These are phyloP conservation scores for Scaptomyza pallida DNA, from an alignment of 1,140 invertebrate genomes.

Conservation along the genomic window DNA sequence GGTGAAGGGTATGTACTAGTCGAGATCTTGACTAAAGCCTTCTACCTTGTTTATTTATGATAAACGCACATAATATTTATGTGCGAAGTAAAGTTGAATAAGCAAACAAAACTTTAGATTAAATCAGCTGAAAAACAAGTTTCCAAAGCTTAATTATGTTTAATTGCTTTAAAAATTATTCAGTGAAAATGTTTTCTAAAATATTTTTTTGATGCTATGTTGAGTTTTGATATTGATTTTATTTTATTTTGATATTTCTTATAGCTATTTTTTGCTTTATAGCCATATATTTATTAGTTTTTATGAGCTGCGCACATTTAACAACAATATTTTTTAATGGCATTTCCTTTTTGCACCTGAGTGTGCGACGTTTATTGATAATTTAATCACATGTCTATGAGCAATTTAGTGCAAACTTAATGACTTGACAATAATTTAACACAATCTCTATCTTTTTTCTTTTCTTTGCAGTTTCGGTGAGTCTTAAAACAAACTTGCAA, in stretches of 20 bases:
- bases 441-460: constrained; percentile 16
- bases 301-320: no score
- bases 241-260: not conserved
- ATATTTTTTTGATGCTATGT: not conserved
- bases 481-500: constrained; percentile 20
- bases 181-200: not conserved
- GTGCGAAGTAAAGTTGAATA: constrained; percentile 27
- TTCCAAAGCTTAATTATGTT: constrained; percentile 3
- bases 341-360: constrained; percentile 39
- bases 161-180: not conserved
- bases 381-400: constrained; percentile 21
- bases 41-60: no score
- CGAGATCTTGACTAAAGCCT: no score
- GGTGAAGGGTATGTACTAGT: no score
- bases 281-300: no score
- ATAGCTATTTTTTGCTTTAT: not conserved
- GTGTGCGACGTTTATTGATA: constrained; percentile 6
- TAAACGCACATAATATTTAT: no score
- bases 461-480: constrained; percentile 72
- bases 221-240: not conserved
- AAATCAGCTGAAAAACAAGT: constrained; percentile 28
- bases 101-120: constrained; percentile 26
- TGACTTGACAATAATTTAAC: constrained; percentile 20
- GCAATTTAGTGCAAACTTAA: constrained; percentile 4
- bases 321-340: constrained; percentile 7